Percentiles rank a stretch among this genome's conserved stretches.
phyloP scores from a whole-genome alignment of 2,888 invertebrate species.

The Cataglyphis albicans region DNA sequence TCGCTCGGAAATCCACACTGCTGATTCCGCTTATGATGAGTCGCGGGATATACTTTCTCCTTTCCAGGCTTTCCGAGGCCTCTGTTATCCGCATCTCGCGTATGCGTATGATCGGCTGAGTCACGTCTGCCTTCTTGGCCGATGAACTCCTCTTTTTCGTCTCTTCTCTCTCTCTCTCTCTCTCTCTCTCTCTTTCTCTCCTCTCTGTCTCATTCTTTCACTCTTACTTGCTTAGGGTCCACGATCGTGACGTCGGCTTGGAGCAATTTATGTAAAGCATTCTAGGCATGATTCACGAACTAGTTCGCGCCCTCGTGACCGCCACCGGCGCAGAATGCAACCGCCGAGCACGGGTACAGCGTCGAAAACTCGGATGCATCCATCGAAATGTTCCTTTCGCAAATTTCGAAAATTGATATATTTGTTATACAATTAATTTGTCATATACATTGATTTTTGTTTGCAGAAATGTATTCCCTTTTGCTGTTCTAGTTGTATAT shows the following conservation, averaged over 20 bases:
- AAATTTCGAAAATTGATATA: not conserved
- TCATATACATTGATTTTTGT: not conserved
- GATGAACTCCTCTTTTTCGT: slow-evolving; percentile 58
- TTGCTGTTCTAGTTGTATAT: not conserved
- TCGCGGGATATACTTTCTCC: slow-evolving; percentile 68
- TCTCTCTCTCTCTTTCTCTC: not conserved
- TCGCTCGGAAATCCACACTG: slow-evolving; percentile 57
- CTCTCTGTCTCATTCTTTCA: slow-evolving; percentile 27
- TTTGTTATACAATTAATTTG: not conserved
- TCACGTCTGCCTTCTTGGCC: slow-evolving; percentile 64
- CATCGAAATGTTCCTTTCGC: slow-evolving; percentile 12
- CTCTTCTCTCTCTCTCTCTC: slow-evolving; percentile 4
- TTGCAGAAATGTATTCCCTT: not conserved
- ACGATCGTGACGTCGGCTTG: slow-evolving; percentile 77
- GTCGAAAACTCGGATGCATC: slow-evolving; percentile 17
- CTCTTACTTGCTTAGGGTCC: slow-evolving; percentile 61
- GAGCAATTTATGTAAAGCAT: slow-evolving; percentile 85
- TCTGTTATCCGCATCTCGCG: slow-evolving; percentile 49
- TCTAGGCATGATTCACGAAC: slow-evolving; percentile 85
- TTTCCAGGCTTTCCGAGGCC: slow-evolving; percentile 65
- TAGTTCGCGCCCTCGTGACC: slow-evolving; percentile 85
- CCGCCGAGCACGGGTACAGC: slow-evolving; percentile 37
- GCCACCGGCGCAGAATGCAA: slow-evolving; percentile 81
- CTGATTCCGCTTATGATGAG: slow-evolving; percentile 63
- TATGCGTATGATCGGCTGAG: slow-evolving; percentile 67